Evolutionary conservation across 2,113 vertebrate genomes (phyloP).

Genomic region (Brachyistius frenatus): DNA sequence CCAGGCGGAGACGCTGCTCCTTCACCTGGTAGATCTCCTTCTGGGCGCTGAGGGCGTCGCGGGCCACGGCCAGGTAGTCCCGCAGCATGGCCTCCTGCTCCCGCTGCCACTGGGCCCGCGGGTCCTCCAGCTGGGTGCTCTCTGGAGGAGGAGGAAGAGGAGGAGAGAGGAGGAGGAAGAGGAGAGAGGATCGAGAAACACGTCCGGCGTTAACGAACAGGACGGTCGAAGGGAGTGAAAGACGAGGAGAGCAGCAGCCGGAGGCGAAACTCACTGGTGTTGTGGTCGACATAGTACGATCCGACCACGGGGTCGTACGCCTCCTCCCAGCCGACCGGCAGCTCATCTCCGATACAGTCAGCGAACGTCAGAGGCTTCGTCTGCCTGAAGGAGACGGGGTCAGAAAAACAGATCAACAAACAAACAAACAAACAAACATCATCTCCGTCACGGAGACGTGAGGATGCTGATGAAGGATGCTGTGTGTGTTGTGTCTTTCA

Average conservation of each 20-base stretch:
- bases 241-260: not conserved
- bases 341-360: constrained; percentile 97
- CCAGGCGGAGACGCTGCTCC: constrained; percentile 93
- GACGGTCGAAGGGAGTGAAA: no score
- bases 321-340: constrained; percentile 98
- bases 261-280: constrained; percentile 89
- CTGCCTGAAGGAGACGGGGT: constrained; percentile 86
- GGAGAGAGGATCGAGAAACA: not conserved
- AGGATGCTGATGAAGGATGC: no score
- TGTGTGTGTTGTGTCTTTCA: no score
- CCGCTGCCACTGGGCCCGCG: constrained; percentile 94
- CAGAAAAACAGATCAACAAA: not conserved
- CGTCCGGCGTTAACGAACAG: not conserved
- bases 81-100: constrained; percentile 98
- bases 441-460: no score
- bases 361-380: constrained; percentile 98
- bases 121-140: constrained; percentile 98
- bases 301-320: constrained; percentile 93
- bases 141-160: constrained; percentile 66
- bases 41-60: constrained; percentile 94
- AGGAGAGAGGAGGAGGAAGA: not conserved
- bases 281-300: constrained; percentile 98
- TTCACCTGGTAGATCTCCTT: constrained; percentile 98
- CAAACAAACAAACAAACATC: no score
- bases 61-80: constrained; percentile 94